A percentile compares a stretch with the other conserved stretches of the same genome.
These are phyloP conservation scores for Choreutis nemorana DNA, from an alignment of 2,888 invertebrate genomes.

Conservation along the genomic window DNA sequence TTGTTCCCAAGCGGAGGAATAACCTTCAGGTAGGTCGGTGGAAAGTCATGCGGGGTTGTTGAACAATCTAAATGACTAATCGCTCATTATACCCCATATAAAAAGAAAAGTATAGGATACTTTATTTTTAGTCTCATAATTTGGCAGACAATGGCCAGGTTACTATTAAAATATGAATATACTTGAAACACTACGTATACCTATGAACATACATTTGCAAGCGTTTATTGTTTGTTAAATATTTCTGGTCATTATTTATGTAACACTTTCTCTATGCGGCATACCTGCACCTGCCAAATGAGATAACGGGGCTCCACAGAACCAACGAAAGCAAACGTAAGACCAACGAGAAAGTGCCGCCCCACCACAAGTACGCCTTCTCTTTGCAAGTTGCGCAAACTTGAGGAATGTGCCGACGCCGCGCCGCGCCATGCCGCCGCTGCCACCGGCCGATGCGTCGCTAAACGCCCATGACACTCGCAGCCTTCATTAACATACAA, in stretches of 20 bases:
- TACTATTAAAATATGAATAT: too few relatives aligned
- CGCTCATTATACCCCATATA: too few relatives aligned
- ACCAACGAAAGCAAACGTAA: constrained; percentile 61
- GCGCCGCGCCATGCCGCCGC: constrained; percentile 9
- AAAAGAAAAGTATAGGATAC: too few relatives aligned
- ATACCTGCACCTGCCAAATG: constrained; percentile 58
- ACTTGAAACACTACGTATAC: too few relatives aligned
- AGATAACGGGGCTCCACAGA: constrained; percentile 49
- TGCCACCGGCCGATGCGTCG: too few relatives aligned
- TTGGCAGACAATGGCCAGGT: neutral
- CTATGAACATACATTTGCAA: too few relatives aligned
- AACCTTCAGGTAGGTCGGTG: constrained; percentile 52
- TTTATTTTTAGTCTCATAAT: too few relatives aligned
- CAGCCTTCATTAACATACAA: constrained; percentile 30
- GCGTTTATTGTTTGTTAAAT: constrained; percentile 31
- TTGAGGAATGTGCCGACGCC: constrained; percentile 14
- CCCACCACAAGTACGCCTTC: constrained; percentile 35
- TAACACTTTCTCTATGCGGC: constrained; percentile 54
- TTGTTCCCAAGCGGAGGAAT: constrained; percentile 46
- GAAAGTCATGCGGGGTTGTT: constrained; percentile 44
- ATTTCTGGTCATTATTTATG: constrained; percentile 28
- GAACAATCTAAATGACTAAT: constrained; percentile 37
- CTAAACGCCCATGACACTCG: constrained; percentile 25
- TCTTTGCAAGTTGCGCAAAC: constrained; percentile 54
- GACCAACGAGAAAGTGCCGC: constrained; percentile 53